Conservation (phyloP, 2,113 vertebrate species). For the Vidua macroura region DNA sequence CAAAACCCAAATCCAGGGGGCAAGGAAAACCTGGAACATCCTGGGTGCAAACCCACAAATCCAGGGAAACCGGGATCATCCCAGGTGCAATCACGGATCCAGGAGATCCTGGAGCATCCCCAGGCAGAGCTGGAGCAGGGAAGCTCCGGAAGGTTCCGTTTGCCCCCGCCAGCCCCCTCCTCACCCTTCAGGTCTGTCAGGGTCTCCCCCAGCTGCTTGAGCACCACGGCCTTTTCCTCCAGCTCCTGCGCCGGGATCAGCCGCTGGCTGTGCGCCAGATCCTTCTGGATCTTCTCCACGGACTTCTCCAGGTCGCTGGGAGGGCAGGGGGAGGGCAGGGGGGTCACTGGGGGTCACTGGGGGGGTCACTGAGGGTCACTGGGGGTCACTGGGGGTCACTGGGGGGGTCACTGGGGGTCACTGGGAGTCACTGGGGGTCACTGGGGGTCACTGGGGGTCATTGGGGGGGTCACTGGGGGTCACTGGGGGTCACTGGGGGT, state of each 20-base stretch:
- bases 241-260: conserved; percentile 90
- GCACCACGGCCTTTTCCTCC: conserved; percentile 90
- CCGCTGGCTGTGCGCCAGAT: conserved; percentile 87
- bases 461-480: too few relatives aligned
- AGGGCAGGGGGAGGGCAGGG: background rate
- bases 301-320: conserved; percentile 94
- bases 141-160: fast-evolving
- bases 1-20: too few relatives aligned
- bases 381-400: conserved; percentile 71
- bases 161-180: background rate
- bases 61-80: background rate
- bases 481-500: too few relatives aligned
- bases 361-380: too few relatives aligned
- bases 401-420: too few relatives aligned
- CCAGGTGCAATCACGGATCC: background rate
- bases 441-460: too few relatives aligned
- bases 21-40: background rate
- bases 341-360: too few relatives aligned
- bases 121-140: background rate
- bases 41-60: background rate
- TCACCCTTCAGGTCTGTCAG: conserved; percentile 95
- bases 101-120: too few relatives aligned
- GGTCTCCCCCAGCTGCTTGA: conserved; percentile 93
- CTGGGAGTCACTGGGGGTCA: too few relatives aligned
- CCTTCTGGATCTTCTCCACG: conserved; percentile 94